Evolutionary conservation across 2,797 vertebrate genomes (phyloP).

Genomic region (Sebastes miniatus): DNA sequence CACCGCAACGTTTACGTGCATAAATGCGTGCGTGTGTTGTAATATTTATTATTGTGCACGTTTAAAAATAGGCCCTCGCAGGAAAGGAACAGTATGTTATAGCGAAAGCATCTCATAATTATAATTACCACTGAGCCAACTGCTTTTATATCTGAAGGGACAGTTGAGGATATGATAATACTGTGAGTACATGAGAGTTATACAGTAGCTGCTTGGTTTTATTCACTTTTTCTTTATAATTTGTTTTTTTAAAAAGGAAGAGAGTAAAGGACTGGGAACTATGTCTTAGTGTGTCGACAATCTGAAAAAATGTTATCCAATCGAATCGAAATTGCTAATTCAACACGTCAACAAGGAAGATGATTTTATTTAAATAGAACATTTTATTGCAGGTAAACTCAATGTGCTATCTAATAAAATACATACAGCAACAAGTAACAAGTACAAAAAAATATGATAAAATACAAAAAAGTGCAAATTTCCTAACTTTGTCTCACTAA

Average conservation of each 20-base stretch:
- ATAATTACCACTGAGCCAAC: background rate
- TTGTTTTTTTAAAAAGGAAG: background rate
- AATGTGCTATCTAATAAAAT: background rate
- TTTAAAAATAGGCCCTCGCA: background rate
- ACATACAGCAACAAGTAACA: background rate
- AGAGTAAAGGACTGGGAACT: background rate
- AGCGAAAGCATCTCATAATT: background rate
- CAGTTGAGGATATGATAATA: too few relatives aligned
- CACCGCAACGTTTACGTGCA: fast-evolving
- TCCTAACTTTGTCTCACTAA: too few relatives aligned
- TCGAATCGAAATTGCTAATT: background rate
- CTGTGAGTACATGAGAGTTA: too few relatives aligned
- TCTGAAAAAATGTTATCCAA: background rate
- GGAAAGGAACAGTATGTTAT: background rate
- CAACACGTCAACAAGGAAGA: background rate
- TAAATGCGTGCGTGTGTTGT: too few relatives aligned
- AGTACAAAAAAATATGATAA: background rate
- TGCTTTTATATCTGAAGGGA: background rate
- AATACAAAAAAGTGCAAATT: background rate
- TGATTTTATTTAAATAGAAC: background rate
- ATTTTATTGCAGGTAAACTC: background rate
- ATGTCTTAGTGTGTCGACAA: background rate
- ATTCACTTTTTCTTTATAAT: too few relatives aligned
- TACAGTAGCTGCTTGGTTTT: background rate
- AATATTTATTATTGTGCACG: too few relatives aligned